Evolutionary conservation across 2,888 invertebrate genomes (phyloP).

Genomic region (Cetonia aurata): DNA sequence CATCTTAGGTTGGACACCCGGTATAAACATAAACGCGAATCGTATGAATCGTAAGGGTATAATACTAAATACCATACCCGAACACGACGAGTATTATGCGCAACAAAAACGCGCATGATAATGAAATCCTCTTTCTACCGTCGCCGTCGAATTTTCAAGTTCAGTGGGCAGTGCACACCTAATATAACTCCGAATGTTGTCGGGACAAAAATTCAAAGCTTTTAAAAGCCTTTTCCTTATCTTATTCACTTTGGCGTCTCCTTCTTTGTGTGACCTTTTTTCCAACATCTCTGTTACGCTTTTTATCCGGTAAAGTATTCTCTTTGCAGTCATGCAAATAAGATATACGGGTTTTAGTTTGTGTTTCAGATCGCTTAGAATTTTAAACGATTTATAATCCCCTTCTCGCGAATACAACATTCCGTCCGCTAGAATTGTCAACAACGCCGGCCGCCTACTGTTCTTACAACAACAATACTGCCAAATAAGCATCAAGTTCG

Average conservation of each 20-base stretch:
- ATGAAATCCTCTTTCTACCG: slow-evolving; percentile 17
- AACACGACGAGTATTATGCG: not conserved
- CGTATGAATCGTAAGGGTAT: too few species aligned
- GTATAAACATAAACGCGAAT: too few species aligned
- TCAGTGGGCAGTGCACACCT: slow-evolving; percentile 21
- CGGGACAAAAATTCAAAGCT: slow-evolving; percentile 38
- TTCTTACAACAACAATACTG: too few species aligned
- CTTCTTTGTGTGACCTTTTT: slow-evolving; percentile 31
- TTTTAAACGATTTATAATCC: slow-evolving; percentile 24
- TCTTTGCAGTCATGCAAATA: slow-evolving; percentile 35
- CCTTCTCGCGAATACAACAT: not conserved
- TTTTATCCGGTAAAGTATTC: slow-evolving; percentile 38
- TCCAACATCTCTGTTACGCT: slow-evolving; percentile 31
- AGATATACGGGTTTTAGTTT: slow-evolving; percentile 37
- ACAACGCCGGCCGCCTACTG: too few species aligned
- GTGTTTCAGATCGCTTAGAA: slow-evolving; percentile 36
- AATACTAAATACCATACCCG: too few species aligned
- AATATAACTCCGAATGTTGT: slow-evolving; percentile 33
- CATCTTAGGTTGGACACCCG: too few species aligned
- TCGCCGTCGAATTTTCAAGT: slow-evolving; percentile 20
- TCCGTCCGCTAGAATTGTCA: not conserved
- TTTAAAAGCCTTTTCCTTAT: slow-evolving; percentile 40
- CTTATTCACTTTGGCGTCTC: slow-evolving; percentile 23
- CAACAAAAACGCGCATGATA: slow-evolving; percentile 8
- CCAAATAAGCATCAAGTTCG: too few species aligned